These are phyloP conservation scores for Meteorus cinctellus DNA, from an alignment of 2,888 invertebrate genomes.

Conservation along the genomic window DNA sequence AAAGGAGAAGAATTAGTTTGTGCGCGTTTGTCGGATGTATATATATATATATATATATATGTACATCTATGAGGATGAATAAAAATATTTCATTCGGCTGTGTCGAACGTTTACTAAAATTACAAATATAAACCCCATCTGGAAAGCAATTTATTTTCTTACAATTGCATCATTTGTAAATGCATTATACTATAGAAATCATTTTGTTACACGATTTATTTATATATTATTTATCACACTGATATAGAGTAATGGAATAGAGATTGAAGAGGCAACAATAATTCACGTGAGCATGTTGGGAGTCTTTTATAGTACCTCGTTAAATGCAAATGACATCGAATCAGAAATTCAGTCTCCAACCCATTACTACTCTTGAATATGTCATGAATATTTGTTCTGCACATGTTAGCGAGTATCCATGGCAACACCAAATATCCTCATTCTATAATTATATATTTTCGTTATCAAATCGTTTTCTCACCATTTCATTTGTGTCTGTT, in stretches of 20 bases:
- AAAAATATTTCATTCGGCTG: not conserved
- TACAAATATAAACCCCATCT: not conserved
- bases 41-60: not conserved
- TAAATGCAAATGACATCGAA: slow-evolving; percentile 55
- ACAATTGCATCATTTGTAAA: not conserved
- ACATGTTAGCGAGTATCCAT: not conserved
- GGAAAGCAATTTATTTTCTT: slow-evolving; percentile 13
- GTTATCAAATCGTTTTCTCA: no score
- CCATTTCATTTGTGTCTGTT: not conserved
- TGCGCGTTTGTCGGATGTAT: not conserved
- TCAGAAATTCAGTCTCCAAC: slow-evolving; percentile 50
- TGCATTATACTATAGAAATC: not conserved
- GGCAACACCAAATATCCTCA: slow-evolving; percentile 16
- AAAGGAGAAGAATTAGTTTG: not conserved
- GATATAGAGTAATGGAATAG: slow-evolving; percentile 1
- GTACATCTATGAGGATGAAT: not conserved
- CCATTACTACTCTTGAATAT: slow-evolving; percentile 23
- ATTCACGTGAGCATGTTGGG: slow-evolving; percentile 51
- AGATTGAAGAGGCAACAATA: slow-evolving; percentile 41
- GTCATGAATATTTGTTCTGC: not conserved
- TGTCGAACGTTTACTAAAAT: not conserved
- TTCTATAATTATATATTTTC: not conserved
- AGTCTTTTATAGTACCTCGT: slow-evolving; percentile 53
- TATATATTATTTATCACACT: not conserved
- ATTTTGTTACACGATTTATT: not conserved